phyloP scores from a whole-genome alignment of 2,797 vertebrate species.

The Pitangus sulphuratus region DNA sequence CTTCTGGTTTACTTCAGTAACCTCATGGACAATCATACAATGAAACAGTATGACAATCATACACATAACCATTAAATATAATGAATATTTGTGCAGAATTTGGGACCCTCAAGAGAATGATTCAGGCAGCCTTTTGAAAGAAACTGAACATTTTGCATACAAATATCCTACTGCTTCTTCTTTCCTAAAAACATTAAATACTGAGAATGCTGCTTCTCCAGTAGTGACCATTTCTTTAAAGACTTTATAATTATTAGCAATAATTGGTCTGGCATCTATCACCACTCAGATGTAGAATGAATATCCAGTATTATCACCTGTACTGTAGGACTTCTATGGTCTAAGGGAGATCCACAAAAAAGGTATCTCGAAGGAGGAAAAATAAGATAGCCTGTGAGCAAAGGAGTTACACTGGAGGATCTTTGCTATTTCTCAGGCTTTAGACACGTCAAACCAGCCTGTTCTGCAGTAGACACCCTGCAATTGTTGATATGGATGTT shows the following conservation, averaged over 20 bases:
- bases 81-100: neutral
- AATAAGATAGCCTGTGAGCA: neutral
- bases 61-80: slow-evolving; percentile 14
- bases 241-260: neutral
- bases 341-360: neutral
- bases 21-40: neutral
- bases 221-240: neutral
- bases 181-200: slow-evolving; percentile 27
- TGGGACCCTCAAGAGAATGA: slow-evolving; percentile 3
- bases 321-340: neutral
- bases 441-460: neutral
- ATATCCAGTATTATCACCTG: neutral
- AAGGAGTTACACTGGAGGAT: neutral
- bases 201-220: neutral
- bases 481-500: neutral
- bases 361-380: neutral
- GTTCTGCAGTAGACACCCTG: neutral
- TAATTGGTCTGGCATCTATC: neutral
- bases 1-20: neutral
- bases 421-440: neutral
- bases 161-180: slow-evolving; percentile 6
- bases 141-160: slow-evolving; percentile 24
- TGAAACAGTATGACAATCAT: neutral
- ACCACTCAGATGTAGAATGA: neutral
- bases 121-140: slow-evolving; percentile 8